phyloP scores from a whole-genome alignment of 2,888 invertebrate genomes.

The Scaptomyza caliginosa region DNA sequence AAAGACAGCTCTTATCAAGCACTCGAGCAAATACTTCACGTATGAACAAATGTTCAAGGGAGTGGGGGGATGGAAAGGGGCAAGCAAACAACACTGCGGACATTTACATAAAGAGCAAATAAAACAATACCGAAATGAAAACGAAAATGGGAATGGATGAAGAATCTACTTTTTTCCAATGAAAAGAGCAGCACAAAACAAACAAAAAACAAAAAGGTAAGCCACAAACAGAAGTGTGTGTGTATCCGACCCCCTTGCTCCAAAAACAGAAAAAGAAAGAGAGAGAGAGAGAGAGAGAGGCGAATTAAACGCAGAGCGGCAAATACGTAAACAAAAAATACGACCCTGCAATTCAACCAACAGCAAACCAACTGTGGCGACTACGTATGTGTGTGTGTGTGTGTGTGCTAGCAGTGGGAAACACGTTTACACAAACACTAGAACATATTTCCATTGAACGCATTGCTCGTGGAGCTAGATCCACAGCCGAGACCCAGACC shows the following conservation, averaged over 20 bases:
- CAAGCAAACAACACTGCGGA: constrained; percentile 32
- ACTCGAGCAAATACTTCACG: neutral
- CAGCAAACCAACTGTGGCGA: constrained; percentile 56
- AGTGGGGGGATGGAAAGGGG: neutral
- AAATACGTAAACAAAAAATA: constrained; percentile 30
- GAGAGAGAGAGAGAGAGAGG: neutral
- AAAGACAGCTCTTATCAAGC: constrained; percentile 2
- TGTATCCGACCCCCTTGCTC: constrained; percentile 12
- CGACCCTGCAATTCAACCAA: constrained; percentile 44
- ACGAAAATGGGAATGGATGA: constrained; percentile 29
- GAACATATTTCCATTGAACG: constrained; percentile 22
- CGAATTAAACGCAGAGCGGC: constrained; percentile 1
- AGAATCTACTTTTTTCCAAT: constrained; percentile 40
- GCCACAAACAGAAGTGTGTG: constrained; percentile 17
- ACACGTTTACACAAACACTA: constrained; percentile 54
- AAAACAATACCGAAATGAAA: constrained; percentile 50
- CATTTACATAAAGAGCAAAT: constrained; percentile 54
- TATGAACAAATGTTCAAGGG: neutral
- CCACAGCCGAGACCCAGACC: constrained; percentile 12
- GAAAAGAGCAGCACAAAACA: constrained; percentile 25
- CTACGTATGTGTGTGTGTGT: neutral
- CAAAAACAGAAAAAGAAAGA: neutral
- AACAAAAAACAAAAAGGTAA: constrained; percentile 2
- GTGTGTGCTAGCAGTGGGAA: constrained; percentile 66
- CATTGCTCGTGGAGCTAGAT: constrained; percentile 20